These are phyloP conservation scores for Ophioninae sp. DNA, from an alignment of 2,888 invertebrate species.

Conservation along the genomic window DNA sequence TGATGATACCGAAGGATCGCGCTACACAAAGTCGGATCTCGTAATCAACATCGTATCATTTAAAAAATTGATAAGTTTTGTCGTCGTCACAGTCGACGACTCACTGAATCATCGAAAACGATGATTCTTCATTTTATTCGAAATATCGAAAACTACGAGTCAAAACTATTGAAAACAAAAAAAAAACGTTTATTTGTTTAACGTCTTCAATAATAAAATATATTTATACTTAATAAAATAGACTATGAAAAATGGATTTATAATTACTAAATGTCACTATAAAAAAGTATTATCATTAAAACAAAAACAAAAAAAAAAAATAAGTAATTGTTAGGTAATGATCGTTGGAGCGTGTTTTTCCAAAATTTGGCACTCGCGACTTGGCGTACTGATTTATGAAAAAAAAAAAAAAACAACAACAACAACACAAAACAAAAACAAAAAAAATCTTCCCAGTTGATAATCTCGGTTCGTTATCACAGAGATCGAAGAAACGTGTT, in stretches of 20 bases:
- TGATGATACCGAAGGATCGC: slow-evolving; percentile 36
- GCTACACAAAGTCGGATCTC: slow-evolving; percentile 50
- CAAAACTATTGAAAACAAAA: too few relatives aligned
- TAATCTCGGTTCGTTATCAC: slow-evolving; percentile 40
- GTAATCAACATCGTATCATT: slow-evolving; percentile 42
- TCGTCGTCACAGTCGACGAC: slow-evolving; percentile 6
- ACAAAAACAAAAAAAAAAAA: slow-evolving; percentile 20
- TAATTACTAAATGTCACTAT: background rate
- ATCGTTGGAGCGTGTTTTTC: slow-evolving; percentile 58
- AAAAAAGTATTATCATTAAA: background rate
- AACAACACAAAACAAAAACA: too few relatives aligned
- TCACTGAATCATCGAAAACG: background rate
- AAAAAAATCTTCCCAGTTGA: too few relatives aligned
- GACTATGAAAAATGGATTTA: background rate
- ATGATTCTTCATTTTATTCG: background rate
- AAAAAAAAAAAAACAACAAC: too few relatives aligned
- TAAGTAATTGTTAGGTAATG: too few relatives aligned
- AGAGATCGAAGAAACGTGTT: slow-evolving; percentile 17
- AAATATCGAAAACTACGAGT: background rate
- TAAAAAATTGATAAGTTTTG: background rate
- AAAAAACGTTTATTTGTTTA: background rate
- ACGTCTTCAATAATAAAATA: too few relatives aligned
- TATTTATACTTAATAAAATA: too few relatives aligned
- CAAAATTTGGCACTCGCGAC: slow-evolving; percentile 31
- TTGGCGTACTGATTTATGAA: background rate